Evolutionary conservation across 2,113 vertebrate species (phyloP).

Genomic region (Neogale vison): DNA sequence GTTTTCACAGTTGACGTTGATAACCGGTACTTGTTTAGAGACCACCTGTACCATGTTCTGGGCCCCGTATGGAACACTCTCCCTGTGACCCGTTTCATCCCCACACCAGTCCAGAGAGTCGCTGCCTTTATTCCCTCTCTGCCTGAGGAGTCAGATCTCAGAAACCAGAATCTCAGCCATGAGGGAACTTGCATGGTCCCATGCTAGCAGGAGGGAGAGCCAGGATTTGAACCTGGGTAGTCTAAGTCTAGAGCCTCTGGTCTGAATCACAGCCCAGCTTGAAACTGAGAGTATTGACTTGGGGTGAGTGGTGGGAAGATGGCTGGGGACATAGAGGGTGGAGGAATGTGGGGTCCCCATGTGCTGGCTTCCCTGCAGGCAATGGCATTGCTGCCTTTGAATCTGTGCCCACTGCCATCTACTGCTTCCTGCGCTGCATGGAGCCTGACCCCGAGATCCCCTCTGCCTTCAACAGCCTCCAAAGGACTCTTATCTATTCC

Average conservation of each 20-base stretch:
- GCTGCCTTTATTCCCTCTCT: neutral
- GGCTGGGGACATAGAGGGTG: neutral
- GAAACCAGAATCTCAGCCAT: neutral
- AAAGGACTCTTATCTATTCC: slow-evolving; percentile 95
- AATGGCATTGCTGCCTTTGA: slow-evolving; percentile 96
- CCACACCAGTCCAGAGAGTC: neutral
- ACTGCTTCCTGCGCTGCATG: slow-evolving; percentile 96
- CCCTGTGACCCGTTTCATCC: neutral
- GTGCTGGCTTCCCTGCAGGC: slow-evolving; percentile 81
- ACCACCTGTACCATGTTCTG: neutral
- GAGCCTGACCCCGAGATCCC: slow-evolving; percentile 92
- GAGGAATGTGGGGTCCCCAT: neutral
- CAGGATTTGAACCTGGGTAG: neutral
- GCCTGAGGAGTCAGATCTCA: neutral
- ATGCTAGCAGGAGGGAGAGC: neutral
- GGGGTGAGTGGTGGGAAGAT: neutral
- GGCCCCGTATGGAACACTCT: neutral
- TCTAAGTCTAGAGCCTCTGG: neutral
- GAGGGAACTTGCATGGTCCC: neutral
- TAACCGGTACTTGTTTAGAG: neutral
- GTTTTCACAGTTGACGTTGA: neutral
- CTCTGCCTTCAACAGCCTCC: slow-evolving; percentile 89
- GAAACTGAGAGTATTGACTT: neutral
- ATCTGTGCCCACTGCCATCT: slow-evolving; percentile 98
- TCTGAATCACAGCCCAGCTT: neutral